phyloP scores from a whole-genome alignment of 2,888 invertebrate species.

The Erebia palarica region DNA sequence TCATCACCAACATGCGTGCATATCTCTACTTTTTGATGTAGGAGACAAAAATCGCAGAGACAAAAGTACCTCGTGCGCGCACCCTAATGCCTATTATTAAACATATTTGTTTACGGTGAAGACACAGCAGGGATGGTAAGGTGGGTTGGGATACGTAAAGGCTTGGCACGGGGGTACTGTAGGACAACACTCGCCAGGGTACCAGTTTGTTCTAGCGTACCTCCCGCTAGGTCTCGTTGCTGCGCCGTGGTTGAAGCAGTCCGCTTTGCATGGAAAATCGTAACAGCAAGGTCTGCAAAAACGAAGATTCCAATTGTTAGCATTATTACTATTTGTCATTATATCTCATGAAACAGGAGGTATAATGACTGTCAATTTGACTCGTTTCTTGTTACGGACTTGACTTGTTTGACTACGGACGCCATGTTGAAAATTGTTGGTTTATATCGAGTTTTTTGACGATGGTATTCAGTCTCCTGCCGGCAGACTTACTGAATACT shows the following conservation, averaged over 20 bases:
- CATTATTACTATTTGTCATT: too few relatives aligned
- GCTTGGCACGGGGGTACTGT: conserved; percentile 70
- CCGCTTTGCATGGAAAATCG: conserved; percentile 74
- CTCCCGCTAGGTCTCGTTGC: conserved; percentile 72
- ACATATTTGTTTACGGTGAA: conserved; percentile 71
- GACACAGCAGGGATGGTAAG: conserved; percentile 72
- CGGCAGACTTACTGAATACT: too few relatives aligned
- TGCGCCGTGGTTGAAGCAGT: conserved; percentile 75
- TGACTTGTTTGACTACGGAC: too few relatives aligned
- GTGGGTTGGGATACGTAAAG: conserved; percentile 74
- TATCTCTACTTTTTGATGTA: background rate
- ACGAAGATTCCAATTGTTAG: too few relatives aligned
- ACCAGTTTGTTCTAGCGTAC: conserved; percentile 73
- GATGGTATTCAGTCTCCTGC: too few relatives aligned
- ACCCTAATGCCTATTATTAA: conserved; percentile 37
- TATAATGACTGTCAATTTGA: too few relatives aligned
- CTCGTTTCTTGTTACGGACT: too few relatives aligned
- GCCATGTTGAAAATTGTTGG: too few relatives aligned
- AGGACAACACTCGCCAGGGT: conserved; percentile 72
- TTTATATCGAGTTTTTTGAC: too few relatives aligned
- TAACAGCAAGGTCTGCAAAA: conserved; percentile 70
- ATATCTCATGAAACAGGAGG: too few relatives aligned
- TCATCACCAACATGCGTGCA: too few relatives aligned
- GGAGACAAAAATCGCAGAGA: background rate
- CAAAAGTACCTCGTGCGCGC: background rate